Conservation (phyloP, 2,113 vertebrate genomes). For the Alligator mississippiensis region DNA sequence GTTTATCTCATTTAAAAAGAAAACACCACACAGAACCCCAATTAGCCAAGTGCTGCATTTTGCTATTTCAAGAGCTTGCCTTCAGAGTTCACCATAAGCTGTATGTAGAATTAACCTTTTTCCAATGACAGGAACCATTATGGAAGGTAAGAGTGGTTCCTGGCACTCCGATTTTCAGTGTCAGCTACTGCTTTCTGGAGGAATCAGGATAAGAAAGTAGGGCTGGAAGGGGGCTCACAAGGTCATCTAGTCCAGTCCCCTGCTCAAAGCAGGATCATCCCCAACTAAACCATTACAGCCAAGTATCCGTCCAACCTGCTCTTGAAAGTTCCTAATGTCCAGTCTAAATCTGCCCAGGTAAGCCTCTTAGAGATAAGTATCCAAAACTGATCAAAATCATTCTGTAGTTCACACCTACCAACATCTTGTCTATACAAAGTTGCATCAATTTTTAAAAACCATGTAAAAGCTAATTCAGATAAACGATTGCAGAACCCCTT, state of each 20-base stretch:
- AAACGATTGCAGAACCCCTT: background rate
- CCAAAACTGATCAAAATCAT: conserved; percentile 19
- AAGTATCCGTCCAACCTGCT: too few species aligned
- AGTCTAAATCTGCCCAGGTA: background rate
- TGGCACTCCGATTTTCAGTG: too few species aligned
- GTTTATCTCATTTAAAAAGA: background rate
- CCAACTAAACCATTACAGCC: too few species aligned
- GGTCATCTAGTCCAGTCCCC: too few species aligned
- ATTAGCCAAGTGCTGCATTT: background rate
- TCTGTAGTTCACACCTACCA: background rate
- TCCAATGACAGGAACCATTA: background rate
- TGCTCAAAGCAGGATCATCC: too few species aligned
- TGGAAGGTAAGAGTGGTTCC: background rate
- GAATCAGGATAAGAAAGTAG: too few species aligned
- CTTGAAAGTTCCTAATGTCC: too few species aligned
- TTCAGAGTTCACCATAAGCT: background rate
- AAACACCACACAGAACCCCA: background rate
- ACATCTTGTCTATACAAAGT: background rate
- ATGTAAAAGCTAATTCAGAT: background rate
- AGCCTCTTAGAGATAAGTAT: conserved; percentile 28
- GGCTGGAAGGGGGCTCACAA: too few species aligned
- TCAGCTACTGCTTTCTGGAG: too few species aligned
- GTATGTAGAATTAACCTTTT: background rate
- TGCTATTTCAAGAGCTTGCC: background rate
- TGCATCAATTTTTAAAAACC: background rate